Evolutionary conservation across 2,113 vertebrate genomes (phyloP).

Genomic region (Eira barbara): DNA sequence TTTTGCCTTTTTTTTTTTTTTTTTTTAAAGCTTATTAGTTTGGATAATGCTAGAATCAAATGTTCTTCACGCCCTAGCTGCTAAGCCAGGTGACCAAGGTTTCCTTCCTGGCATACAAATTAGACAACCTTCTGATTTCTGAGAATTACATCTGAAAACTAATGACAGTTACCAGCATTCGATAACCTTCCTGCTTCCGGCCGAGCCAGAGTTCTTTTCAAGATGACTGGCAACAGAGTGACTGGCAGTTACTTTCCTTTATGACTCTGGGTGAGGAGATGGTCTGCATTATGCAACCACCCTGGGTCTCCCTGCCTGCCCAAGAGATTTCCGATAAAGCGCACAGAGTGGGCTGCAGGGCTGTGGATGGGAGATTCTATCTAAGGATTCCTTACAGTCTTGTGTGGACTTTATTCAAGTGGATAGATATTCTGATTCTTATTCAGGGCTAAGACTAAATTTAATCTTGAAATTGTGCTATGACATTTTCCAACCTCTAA

Average conservation of each 20-base stretch:
- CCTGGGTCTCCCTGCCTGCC: not conserved
- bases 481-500: not conserved
- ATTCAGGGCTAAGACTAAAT: not conserved
- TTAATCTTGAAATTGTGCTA: not conserved
- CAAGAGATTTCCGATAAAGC: not conserved
- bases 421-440: not conserved
- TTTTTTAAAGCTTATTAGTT: not conserved
- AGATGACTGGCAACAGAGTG: not conserved
- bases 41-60: not conserved
- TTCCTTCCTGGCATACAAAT: constrained; percentile 27
- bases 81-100: not conserved
- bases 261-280: constrained; percentile 6
- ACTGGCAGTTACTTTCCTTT: not conserved
- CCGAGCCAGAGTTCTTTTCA: not conserved
- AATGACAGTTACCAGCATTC: not conserved
- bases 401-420: not conserved
- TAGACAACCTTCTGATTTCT: not conserved
- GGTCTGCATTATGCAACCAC: not conserved
- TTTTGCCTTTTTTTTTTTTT: not conserved
- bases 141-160: constrained; percentile 23
- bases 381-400: not conserved
- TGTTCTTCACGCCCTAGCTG: not conserved
- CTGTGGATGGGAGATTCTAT: too few relatives aligned
- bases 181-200: not conserved
- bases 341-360: not conserved